These are phyloP conservation scores for Oreochromis grahami DNA, from an alignment of 2,797 vertebrate species.

Conservation along the genomic window DNA sequence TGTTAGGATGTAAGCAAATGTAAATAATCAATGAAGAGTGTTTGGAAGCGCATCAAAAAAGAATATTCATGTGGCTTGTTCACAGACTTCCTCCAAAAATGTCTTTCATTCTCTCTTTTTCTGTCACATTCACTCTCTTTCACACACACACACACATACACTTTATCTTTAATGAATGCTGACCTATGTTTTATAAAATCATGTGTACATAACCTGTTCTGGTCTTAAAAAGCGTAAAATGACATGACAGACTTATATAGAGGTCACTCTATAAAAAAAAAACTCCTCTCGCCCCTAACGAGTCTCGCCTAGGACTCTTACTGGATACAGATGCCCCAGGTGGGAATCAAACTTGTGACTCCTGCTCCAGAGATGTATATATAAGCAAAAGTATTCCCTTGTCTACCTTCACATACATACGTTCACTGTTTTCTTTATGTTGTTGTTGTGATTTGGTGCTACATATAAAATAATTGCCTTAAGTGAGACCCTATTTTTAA, in stretches of 20 bases:
- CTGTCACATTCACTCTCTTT: not conserved
- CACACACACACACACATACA: not conserved
- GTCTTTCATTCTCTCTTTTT: not conserved
- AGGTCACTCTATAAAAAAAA: too few relatives aligned
- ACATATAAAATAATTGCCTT: not conserved
- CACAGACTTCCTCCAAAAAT: not conserved
- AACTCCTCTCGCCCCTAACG: too few relatives aligned
- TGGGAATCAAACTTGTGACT: too few relatives aligned
- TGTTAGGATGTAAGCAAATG: accelerated
- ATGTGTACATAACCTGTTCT: not conserved
- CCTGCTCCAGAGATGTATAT: not conserved
- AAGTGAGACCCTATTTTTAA: not conserved
- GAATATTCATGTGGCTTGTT: not conserved
- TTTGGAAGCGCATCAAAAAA: not conserved
- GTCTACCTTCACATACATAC: not conserved
- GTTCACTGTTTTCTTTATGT: not conserved
- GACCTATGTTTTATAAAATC: not conserved
- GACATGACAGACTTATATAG: too few relatives aligned
- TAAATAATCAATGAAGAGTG: not conserved
- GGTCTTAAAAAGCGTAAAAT: too few relatives aligned
- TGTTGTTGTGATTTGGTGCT: not conserved
- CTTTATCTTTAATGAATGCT: not conserved
- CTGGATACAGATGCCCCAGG: too few relatives aligned
- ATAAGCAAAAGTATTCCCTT: not conserved
- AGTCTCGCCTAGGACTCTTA: too few relatives aligned